Conservation (phyloP, 1,140 invertebrate genomes). For the Parasteatoda tepidariorum region DNA sequence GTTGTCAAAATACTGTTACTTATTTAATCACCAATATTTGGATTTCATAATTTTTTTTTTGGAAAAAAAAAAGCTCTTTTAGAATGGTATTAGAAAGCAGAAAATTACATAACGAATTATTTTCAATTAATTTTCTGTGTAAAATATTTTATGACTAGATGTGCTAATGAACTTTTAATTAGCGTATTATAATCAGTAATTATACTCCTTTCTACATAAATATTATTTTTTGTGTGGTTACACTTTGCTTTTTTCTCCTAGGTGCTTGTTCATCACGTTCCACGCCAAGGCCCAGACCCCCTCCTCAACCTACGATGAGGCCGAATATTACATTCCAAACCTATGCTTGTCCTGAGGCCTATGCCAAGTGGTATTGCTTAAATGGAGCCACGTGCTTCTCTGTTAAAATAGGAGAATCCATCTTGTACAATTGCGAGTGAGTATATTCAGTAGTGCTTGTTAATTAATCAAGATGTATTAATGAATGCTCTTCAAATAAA, state of each 20-base stretch:
- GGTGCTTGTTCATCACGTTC: constrained; percentile 86
- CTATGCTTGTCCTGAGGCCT: constrained; percentile 88
- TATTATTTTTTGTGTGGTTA: no score
- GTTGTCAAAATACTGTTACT: no score
- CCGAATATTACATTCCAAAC: constrained; percentile 95
- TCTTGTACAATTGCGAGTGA: constrained; percentile 90
- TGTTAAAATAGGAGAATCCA: constrained; percentile 88
- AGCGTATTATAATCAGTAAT: no score
- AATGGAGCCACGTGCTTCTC: constrained; percentile 94
- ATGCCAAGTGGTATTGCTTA: constrained; percentile 92
- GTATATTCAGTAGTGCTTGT: not conserved
- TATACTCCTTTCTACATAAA: no score
- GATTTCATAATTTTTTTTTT: no score
- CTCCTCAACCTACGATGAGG: constrained; percentile 74
- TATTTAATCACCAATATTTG: no score
- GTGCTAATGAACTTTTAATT: no score
- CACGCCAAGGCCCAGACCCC: constrained; percentile 74
- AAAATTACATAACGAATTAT: no score
- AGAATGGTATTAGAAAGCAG: no score
- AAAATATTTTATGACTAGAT: no score
- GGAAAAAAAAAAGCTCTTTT: no score
- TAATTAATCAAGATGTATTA: not conserved
- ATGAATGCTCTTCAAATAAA: not conserved
- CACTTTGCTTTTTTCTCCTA: constrained; percentile 69
- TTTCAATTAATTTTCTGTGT: no score